These are phyloP conservation scores for Hylia prasina DNA, from an alignment of 2,113 vertebrate genomes.

Conservation along the genomic window DNA sequence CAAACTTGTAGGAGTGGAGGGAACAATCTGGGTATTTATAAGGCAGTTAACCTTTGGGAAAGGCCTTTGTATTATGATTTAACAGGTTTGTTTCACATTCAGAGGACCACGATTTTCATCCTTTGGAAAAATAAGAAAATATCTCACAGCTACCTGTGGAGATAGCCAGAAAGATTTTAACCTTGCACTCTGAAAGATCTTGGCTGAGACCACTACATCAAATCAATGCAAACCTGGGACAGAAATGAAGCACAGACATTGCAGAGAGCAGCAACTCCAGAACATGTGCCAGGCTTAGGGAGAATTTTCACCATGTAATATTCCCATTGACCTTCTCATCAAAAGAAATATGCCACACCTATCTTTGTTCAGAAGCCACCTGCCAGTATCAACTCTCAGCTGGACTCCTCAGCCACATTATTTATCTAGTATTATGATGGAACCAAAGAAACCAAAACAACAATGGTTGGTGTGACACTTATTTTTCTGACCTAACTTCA, in stretches of 20 bases:
- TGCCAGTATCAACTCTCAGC: background rate
- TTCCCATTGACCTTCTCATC: background rate
- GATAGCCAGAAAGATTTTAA: background rate
- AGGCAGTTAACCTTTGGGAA: slow-evolving; percentile 20
- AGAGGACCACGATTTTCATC: background rate
- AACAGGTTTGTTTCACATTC: background rate
- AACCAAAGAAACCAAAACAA: background rate
- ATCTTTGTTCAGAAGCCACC: background rate
- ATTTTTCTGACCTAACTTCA: background rate
- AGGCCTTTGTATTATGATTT: background rate
- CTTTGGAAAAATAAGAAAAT: background rate
- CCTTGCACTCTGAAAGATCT: background rate
- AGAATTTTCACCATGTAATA: background rate
- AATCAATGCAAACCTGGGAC: background rate
- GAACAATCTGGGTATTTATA: slow-evolving; percentile 35
- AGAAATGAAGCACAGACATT: rapidly evolving
- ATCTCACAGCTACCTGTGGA: background rate
- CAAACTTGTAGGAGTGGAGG: background rate
- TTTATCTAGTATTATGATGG: background rate
- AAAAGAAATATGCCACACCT: background rate
- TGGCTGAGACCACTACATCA: background rate
- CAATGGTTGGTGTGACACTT: background rate
- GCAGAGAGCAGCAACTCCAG: background rate
- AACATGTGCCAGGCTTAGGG: background rate
- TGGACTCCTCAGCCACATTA: background rate